A percentile compares a stretch with the other conserved stretches of the same genome.
These are phyloP conservation scores for Dolichotis patagonum DNA, from an alignment of 2,113 vertebrate genomes.

Conservation along the genomic window DNA sequence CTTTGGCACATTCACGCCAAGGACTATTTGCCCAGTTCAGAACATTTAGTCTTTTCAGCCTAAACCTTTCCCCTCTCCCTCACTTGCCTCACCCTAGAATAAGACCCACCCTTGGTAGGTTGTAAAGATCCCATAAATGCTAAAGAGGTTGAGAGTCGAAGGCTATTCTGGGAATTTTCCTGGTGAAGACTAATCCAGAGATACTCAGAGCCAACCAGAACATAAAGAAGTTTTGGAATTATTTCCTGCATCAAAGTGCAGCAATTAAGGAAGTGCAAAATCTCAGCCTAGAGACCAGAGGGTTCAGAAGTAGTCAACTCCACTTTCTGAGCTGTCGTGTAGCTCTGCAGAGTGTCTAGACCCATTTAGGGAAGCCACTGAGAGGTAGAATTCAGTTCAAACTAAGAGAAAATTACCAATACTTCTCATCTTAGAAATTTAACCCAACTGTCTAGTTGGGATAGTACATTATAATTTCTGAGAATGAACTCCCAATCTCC, in stretches of 20 bases:
- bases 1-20: neutral
- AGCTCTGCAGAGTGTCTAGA: neutral
- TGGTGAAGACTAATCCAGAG: neutral
- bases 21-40: neutral
- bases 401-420: neutral
- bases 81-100: neutral
- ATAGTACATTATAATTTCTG: neutral
- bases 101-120: neutral
- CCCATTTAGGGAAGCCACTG: neutral
- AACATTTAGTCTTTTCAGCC: neutral
- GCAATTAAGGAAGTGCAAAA: neutral
- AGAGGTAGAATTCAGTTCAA: neutral
- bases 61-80: neutral
- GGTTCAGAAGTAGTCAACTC: neutral
- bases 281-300: neutral
- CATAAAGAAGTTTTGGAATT: neutral
- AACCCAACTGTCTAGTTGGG: neutral
- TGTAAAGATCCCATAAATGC: neutral
- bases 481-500: neutral
- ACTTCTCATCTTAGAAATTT: neutral
- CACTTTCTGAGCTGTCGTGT: neutral
- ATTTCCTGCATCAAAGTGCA: neutral
- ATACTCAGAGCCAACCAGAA: neutral
- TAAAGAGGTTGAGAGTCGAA: neutral
- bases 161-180: neutral